Conservation (phyloP, 2,888 invertebrate genomes). For the Oxyteleia sp. region DNA sequence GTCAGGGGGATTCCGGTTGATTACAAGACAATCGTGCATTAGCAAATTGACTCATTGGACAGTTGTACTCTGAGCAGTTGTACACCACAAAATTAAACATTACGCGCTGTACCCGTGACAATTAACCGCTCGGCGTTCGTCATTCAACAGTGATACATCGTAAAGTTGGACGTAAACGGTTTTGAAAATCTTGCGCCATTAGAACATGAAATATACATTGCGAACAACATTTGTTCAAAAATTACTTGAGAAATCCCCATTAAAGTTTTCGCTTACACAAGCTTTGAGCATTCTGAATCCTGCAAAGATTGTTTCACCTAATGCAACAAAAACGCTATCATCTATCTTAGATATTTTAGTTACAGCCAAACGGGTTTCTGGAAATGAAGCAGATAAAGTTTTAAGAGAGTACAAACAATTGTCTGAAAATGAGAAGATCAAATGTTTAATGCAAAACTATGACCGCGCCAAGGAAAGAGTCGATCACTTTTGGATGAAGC, state of each 20-base stretch:
- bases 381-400: constrained; percentile 14
- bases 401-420: constrained; percentile 1
- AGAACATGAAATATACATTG: no score
- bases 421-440: constrained; percentile 38
- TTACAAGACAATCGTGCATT: constrained; percentile 62
- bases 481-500: constrained; percentile 49
- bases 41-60: constrained; percentile 54
- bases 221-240: constrained; percentile 22
- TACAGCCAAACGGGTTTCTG: neutral
- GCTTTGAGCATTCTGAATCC: constrained; percentile 18
- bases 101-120: constrained; percentile 37
- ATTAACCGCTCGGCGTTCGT: constrained; percentile 32
- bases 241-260: constrained; percentile 13
- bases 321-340: neutral
- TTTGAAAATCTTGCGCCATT: constrained; percentile 23
- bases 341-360: constrained; percentile 4
- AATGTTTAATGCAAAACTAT: neutral
- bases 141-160: constrained; percentile 35
- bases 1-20: constrained; percentile 40
- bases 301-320: neutral
- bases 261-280: constrained; percentile 15
- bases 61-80: constrained; percentile 43
- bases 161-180: constrained; percentile 30
- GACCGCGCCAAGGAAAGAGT: constrained; percentile 35
- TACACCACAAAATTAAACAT: constrained; percentile 53